Evolutionary conservation across 2,113 vertebrate species (phyloP).

Genomic region (Myodes glareolus): DNA sequence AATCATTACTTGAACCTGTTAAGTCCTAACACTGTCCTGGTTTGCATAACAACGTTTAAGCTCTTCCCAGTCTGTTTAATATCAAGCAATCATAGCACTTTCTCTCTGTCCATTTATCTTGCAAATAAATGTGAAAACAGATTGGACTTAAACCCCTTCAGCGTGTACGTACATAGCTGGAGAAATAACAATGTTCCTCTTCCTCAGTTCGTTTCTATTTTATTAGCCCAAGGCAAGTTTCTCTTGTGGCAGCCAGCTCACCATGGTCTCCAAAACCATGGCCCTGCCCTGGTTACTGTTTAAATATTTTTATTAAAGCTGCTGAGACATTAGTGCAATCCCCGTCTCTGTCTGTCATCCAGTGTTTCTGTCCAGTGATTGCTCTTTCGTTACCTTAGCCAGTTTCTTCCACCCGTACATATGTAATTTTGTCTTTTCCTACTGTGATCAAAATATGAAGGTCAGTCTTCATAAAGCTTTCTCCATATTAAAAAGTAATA

Average conservation of each 20-base stretch:
- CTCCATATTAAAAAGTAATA: background rate
- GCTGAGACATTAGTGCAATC: background rate
- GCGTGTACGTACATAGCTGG: background rate
- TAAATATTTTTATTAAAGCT: slow-evolving; percentile 21
- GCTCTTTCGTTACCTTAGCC: background rate
- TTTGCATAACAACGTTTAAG: background rate
- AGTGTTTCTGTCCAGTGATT: background rate
- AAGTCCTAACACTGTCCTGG: background rate
- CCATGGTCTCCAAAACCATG: background rate
- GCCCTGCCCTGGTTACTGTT: slow-evolving; percentile 5
- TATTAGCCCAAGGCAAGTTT: background rate
- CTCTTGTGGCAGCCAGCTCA: background rate
- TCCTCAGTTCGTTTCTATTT: background rate
- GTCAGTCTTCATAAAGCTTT: background rate
- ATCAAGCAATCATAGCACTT: background rate
- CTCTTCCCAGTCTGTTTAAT: background rate
- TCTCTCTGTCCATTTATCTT: slow-evolving; percentile 29
- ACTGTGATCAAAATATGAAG: background rate
- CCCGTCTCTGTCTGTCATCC: background rate
- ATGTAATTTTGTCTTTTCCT: background rate
- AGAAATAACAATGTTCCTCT: background rate
- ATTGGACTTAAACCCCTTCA: background rate
- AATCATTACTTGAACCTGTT: background rate
- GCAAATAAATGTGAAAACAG: background rate
- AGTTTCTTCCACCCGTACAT: background rate